Evolutionary conservation across 2,888 invertebrate species (phyloP).

Genomic region (Tetragnatha montana): DNA sequence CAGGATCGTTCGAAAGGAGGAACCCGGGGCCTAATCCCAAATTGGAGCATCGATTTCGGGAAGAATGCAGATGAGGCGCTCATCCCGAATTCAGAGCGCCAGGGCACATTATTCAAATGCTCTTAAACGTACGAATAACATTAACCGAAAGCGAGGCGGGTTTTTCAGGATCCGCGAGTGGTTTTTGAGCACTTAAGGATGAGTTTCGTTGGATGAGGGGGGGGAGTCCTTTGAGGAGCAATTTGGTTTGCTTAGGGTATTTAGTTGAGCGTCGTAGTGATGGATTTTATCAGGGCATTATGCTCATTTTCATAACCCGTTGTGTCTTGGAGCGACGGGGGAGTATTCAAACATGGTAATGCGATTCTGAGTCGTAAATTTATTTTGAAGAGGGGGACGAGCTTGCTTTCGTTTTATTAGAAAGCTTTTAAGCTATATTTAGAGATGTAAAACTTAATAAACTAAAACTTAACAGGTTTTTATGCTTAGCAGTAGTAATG

Average conservation of each 20-base stretch:
- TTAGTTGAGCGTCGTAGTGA: neutral
- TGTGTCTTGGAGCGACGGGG: no score
- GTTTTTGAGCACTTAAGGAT: constrained; percentile 32
- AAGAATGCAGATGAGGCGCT: constrained; percentile 52
- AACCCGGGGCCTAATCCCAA: constrained; percentile 40
- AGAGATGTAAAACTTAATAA: no score
- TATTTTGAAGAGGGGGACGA: no score
- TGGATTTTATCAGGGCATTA: no score
- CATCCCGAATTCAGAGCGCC: constrained; percentile 45
- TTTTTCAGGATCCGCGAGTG: neutral
- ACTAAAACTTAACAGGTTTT: no score
- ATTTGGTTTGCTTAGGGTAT: neutral
- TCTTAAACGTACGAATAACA: constrained; percentile 63
- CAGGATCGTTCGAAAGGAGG: constrained; percentile 44
- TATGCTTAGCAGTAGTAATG: no score
- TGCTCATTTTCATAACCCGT: no score
- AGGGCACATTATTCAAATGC: constrained; percentile 59
- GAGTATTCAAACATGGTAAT: no score
- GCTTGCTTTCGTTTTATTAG: no score
- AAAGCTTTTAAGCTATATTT: no score
- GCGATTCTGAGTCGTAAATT: no score
- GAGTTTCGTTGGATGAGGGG: constrained; percentile 4
- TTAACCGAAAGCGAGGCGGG: constrained; percentile 39
- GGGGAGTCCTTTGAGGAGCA: neutral
- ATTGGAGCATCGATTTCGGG: constrained; percentile 47